Evolutionary conservation across 2,113 vertebrate genomes (phyloP).

Genomic region (Scomber scombrus): DNA sequence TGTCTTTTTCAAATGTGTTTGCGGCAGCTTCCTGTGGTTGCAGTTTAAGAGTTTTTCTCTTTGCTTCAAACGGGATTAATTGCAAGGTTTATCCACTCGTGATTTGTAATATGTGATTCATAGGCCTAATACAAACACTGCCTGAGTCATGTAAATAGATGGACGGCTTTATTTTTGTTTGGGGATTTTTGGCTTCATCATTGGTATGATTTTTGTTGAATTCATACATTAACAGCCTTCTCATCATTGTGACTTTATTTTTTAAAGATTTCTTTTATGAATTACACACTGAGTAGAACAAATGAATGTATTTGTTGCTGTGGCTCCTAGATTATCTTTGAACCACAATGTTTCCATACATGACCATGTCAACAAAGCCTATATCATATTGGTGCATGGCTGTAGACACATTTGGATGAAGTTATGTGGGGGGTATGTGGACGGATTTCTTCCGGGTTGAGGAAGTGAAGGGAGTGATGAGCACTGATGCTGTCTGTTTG

Average conservation of each 20-base stretch:
- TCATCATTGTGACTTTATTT: not conserved
- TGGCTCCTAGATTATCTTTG: not conserved
- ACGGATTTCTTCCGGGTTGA: slow-evolving; percentile 87
- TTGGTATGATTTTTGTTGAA: not conserved
- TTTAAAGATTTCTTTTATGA: not conserved
- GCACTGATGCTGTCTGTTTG: slow-evolving; percentile 69
- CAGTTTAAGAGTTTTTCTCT: not conserved
- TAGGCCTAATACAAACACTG: not conserved
- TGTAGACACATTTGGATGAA: not conserved
- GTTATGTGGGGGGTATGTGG: too few relatives aligned
- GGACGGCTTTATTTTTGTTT: not conserved
- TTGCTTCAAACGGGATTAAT: not conserved
- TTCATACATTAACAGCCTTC: not conserved
- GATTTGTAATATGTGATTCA: not conserved
- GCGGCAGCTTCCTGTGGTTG: not conserved
- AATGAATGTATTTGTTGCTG: not conserved
- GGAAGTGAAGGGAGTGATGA: slow-evolving; percentile 77
- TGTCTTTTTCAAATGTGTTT: not conserved
- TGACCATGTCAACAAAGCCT: too few relatives aligned
- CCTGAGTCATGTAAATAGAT: too few relatives aligned
- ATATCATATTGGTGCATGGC: too few relatives aligned
- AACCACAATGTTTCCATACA: too few relatives aligned
- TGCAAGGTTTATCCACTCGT: not conserved
- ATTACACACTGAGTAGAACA: not conserved
- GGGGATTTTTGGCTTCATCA: not conserved